Evolutionary conservation across 2,113 vertebrate genomes (phyloP), one percentile per base, ranked within the genome.

Genomic region (Lamprotornis superbus): DNA sequence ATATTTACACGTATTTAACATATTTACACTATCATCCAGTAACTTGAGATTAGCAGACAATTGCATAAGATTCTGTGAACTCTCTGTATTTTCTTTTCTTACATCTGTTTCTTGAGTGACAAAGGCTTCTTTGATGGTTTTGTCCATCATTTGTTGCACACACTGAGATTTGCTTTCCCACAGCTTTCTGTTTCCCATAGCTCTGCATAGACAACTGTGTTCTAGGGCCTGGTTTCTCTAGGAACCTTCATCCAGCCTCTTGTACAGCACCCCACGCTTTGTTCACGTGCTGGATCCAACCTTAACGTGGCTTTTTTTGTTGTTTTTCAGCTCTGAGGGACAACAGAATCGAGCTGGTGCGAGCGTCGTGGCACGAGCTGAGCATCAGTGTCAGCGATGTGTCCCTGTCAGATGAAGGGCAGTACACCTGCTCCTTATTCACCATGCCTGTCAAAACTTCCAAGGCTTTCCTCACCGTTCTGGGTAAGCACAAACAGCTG

Each of bases 361-460:
- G 98, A 69, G 99, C 99, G 59, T 98, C 99, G 0, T 99, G 98
- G 98, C 99, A 99, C 96, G 99, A 99, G 96, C 96, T 99, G 96
- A 99, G 98, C 60, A 99, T 99, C 98, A 99, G 98, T 18, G 98
- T 99, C 97, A 98, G 98, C 79, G 99, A 99, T 19, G 98, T 99
- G 91, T 97, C 99, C 70, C 98, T 99, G 97, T 98, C 98, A 2
- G 99, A 99, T 74, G 99, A 99, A 97, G 99, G 99, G 82, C 99
- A 98, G 95, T 99, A 99, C 94, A 99, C 99, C 79, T 99, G 99
- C 96, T 99, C 99, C 25, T 98, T 99, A 93, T 99, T 99, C 98
- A 99, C 99, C 68, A 99, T 99, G 99, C 99, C 99, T 85, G 99
- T 99, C 98, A 99, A 99, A 97, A 99, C 99, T 82, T 99, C 99